These are phyloP conservation scores for Parelbella ahira DNA, from an alignment of 2,888 invertebrate genomes.

Conservation along the genomic window DNA sequence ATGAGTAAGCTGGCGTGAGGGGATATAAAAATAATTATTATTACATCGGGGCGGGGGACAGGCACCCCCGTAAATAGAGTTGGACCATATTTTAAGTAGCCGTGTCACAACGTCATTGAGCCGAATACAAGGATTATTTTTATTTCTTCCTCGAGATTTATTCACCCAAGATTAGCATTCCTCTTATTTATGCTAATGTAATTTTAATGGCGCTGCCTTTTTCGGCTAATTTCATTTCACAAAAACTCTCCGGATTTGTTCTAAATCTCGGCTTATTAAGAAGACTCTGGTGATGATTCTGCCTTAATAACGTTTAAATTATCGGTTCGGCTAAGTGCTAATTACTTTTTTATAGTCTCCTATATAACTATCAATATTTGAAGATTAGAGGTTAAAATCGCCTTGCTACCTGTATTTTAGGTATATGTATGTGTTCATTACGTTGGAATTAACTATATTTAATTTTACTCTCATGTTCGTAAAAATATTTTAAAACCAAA, in stretches of 20 bases:
- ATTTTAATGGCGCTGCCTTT: conserved; percentile 78
- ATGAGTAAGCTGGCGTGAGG: no score
- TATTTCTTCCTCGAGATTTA: conserved; percentile 73
- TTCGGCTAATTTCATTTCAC: conserved; percentile 77
- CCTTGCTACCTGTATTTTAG: no score
- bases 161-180: conserved; percentile 78
- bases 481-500: no score
- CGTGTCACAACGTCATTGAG: conserved; percentile 60
- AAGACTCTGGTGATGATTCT: conserved; percentile 59
- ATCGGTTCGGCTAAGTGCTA: conserved; percentile 44
- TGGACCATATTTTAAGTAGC: no score
- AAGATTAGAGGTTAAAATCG: no score
- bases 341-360: conserved; percentile 10
- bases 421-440: no score
- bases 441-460: no score
- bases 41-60: no score
- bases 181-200: conserved; percentile 81
- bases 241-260: conserved; percentile 70
- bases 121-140: conserved; percentile 65
- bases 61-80: no score
- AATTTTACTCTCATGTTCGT: no score
- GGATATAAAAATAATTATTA: no score
- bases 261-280: conserved; percentile 70
- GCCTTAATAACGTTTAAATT: conserved; percentile 61
- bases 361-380: no score